Conservation (phyloP, 2,888 invertebrate genomes). For the Torymus texanus region DNA sequence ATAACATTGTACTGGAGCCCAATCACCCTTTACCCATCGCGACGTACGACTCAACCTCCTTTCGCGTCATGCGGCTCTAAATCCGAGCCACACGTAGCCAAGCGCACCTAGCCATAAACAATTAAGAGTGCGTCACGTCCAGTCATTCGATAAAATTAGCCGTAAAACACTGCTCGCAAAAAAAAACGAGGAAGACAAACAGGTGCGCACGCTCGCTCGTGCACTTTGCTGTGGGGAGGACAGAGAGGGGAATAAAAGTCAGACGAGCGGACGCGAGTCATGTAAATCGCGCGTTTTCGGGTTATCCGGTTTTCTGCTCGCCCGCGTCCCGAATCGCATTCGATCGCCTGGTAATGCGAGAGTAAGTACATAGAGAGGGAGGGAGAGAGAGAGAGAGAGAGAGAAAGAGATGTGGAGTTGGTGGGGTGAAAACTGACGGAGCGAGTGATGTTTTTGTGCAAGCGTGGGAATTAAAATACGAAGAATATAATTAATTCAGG, state of each 20-base stretch:
- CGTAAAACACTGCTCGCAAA: neutral
- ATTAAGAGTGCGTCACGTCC: too few species aligned
- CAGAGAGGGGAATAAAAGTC: neutral
- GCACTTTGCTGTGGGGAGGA: neutral
- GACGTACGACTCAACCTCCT: too few species aligned
- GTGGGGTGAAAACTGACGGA: too few species aligned
- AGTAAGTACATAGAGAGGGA: slow-evolving; percentile 4
- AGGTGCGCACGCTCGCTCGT: neutral
- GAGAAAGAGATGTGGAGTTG: neutral
- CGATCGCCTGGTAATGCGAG: slow-evolving; percentile 31
- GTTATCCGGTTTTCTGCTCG: slow-evolving; percentile 35
- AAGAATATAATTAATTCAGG: too few species aligned
- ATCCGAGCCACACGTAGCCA: too few species aligned
- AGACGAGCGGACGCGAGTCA: slow-evolving; percentile 15
- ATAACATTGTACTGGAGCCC: too few species aligned
- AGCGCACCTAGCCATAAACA: too few species aligned
- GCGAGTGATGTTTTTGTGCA: too few species aligned
- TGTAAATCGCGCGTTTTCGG: slow-evolving; percentile 29
- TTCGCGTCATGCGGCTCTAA: too few species aligned
- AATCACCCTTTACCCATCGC: too few species aligned
- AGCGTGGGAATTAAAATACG: too few species aligned
- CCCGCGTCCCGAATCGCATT: slow-evolving; percentile 2
- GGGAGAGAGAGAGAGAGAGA: neutral
- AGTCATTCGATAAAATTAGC: too few species aligned
- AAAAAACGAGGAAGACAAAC: neutral